These are phyloP conservation scores for Apis laboriosa DNA, from an alignment of 1,140 invertebrate species.

Conservation along the genomic window DNA sequence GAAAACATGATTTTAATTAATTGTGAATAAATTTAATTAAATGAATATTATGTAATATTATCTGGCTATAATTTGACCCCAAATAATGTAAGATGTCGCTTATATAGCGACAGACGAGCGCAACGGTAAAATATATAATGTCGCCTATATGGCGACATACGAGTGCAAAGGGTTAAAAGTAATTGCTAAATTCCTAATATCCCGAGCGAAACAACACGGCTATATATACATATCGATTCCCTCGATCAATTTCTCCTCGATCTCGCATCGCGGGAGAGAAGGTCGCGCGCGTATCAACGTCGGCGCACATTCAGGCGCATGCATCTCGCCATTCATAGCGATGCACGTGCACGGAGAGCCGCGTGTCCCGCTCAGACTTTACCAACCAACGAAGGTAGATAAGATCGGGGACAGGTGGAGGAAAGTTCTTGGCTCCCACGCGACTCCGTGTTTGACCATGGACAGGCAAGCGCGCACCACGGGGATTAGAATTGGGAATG, in stretches of 20 bases:
- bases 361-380: constrained; percentile 41
- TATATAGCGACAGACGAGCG: too few species aligned
- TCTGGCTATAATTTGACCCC: too few species aligned
- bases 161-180: too few species aligned
- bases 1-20: too few species aligned
- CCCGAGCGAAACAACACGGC: neutral
- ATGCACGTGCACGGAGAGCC: constrained; percentile 56
- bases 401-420: constrained; percentile 71
- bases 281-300: neutral
- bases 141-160: too few species aligned
- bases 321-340: constrained; percentile 52
- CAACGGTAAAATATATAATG: too few species aligned
- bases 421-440: constrained; percentile 53
- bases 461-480: neutral
- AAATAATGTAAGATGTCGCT: too few species aligned
- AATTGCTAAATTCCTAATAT: neutral
- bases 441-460: constrained; percentile 49
- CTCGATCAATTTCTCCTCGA: neutral
- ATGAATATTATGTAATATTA: too few species aligned
- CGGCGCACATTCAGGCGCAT: constrained; percentile 20
- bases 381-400: constrained; percentile 50
- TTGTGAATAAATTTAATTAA: too few species aligned
- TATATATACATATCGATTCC: neutral
- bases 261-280: neutral
- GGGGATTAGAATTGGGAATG: constrained; percentile 55